Conservation (phyloP, 2,113 vertebrate species). For the Centrocercus urophasianus region DNA sequence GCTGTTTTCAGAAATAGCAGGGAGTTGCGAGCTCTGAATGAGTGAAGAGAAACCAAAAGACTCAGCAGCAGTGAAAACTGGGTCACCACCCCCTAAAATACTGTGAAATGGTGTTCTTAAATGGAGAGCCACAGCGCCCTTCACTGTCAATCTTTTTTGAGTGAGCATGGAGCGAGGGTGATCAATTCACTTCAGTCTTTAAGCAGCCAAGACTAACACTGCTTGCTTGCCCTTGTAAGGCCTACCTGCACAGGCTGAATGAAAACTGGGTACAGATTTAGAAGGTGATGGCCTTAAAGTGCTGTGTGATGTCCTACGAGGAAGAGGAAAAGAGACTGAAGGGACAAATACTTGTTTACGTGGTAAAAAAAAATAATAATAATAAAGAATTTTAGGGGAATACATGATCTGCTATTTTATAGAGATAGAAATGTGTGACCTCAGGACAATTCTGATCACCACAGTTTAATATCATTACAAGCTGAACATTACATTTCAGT, state of each 20-base stretch:
- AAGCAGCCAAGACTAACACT: neutral
- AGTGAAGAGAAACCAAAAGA: neutral
- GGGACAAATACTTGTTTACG: neutral
- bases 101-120: neutral
- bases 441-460: neutral
- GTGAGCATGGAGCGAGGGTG: fast-evolving
- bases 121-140: neutral
- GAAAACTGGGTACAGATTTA: neutral
- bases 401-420: neutral
- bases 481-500: neutral
- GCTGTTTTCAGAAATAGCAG: neutral
- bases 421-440: neutral
- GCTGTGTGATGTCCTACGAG: neutral
- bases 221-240: neutral
- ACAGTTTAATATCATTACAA: neutral
- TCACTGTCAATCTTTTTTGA: too few relatives aligned
- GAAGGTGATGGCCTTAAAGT: neutral
- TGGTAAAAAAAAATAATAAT: neutral
- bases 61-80: neutral
- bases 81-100: neutral
- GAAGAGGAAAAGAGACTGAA: neutral
- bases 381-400: neutral
- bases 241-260: neutral
- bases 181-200: neutral
- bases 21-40: neutral